Conservation (phyloP, 2,797 vertebrate species). For the Lerista edwardsae region DNA sequence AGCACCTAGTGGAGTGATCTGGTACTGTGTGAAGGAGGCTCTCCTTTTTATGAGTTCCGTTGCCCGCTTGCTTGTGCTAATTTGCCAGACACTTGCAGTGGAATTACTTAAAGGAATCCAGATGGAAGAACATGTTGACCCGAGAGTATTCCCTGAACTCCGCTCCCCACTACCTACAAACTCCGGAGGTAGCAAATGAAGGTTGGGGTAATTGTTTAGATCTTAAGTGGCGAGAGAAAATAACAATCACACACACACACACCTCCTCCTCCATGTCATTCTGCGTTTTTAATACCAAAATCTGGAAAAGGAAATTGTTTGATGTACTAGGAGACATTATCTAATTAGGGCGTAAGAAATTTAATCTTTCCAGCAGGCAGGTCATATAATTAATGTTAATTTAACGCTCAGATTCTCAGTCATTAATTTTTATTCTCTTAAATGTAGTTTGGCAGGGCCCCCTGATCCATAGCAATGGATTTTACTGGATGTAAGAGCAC, state of each 20-base stretch:
- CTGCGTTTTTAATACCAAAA: constrained; percentile 84
- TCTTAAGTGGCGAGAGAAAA: constrained; percentile 5
- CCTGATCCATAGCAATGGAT: constrained; percentile 84
- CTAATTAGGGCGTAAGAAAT: constrained; percentile 99
- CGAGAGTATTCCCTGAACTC: not conserved
- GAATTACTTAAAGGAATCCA: not conserved
- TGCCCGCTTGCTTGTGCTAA: not conserved
- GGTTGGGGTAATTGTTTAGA: not conserved
- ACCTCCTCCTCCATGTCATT: constrained; percentile 33
- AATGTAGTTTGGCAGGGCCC: constrained; percentile 92
- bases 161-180: not conserved
- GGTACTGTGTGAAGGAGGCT: not conserved
- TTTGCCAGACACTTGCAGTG: not conserved
- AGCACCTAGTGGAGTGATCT: constrained; percentile 11
- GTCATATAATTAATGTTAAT: constrained; percentile 99
- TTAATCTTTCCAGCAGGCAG: constrained; percentile 98
- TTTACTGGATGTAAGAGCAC: constrained; percentile 85
- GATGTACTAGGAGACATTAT: constrained; percentile 95
- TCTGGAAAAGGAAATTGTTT: constrained; percentile 90
- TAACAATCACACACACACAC: constrained; percentile 3
- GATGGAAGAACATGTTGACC: not conserved
- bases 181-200: constrained; percentile 5
- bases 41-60: not conserved
- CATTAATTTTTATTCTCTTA: constrained; percentile 99
- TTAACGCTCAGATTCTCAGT: constrained; percentile 98